Base-by-base conservation (phyloP, 2,113 vertebrate genomes). In the Ictalurus punctatus region DNA sequence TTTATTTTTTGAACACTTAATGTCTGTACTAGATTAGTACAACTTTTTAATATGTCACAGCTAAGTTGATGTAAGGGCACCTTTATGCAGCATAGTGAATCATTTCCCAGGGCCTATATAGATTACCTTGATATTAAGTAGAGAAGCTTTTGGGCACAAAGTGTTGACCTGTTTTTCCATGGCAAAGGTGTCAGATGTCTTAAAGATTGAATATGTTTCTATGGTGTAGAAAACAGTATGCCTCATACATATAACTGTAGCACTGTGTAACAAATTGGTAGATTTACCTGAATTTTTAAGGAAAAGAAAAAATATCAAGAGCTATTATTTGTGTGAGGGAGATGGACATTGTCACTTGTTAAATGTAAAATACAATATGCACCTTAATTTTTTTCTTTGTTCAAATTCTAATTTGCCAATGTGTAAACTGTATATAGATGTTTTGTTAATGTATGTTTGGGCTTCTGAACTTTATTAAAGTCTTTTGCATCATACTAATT, bases 391-490 rank as follows among this genome's bases (percentile, higher is more conserved):
- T 94, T 93, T 94, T 93, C 93, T 95, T 96, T 96, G 96, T 96
- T 48, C 44, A 48, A 48, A 95, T 94, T 93, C 93, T 93, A 92
- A 94, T 95, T 96, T 96, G 95, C 95, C 94, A 94, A 94, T 95
- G 87, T 93, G 95, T 96, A 93, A 94, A 93, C 90, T 96, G 95
- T 96, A 91, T 92, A 92, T 90, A 94, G 95, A 93, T 95, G 95
- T 96, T 96, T 95, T 95, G 95, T 95, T 95, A 93, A 94, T 96
- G 95, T 96, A 95, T 96, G 95, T 96, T 95, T 95, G 94, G 93
- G 95, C 95, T 96, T 96, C 93, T 93, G 93, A 94, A 94, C 92
- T 96, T 96, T 94, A 96, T 96, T 96, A 96, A 96, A 96, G 95
- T 96, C 93, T 96, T 96, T 96, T 96, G 95, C 95, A 96, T 95